Conservation (phyloP, 2,113 vertebrate genomes). For the Hippocampus zosterae region DNA sequence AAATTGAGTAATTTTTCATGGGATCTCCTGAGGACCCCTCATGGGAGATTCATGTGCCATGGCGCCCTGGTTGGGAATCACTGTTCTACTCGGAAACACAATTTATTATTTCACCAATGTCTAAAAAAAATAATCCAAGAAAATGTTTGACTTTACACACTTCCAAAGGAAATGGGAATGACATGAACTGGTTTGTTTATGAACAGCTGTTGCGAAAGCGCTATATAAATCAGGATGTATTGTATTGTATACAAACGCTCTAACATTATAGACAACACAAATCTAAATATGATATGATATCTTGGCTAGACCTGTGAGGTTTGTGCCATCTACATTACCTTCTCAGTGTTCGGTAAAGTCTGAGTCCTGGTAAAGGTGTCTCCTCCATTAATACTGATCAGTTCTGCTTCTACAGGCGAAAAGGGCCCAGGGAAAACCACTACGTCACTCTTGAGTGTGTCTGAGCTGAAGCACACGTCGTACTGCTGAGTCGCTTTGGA, state of each 20-base stretch:
- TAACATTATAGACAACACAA: background rate
- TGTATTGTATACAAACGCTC: background rate
- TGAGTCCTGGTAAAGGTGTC: constrained; percentile 62
- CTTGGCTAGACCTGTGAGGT: background rate
- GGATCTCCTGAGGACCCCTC: background rate
- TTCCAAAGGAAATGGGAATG: background rate
- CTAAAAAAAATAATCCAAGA: background rate
- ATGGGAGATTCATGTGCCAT: too few relatives aligned
- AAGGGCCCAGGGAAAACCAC: constrained; percentile 52
- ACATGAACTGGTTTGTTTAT: background rate
- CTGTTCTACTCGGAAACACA: background rate
- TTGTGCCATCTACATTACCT: constrained; percentile 40
- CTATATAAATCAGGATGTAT: too few relatives aligned
- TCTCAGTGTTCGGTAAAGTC: constrained; percentile 53
- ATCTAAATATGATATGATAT: background rate
- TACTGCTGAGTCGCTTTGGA: constrained; percentile 66
- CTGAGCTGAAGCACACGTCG: constrained; percentile 68
- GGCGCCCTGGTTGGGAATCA: background rate
- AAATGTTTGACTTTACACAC: background rate
- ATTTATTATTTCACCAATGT: background rate
- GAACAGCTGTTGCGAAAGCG: too few relatives aligned
- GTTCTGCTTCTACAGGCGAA: constrained; percentile 53
- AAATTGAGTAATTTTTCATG: background rate
- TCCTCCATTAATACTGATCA: constrained; percentile 61
- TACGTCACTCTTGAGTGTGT: constrained; percentile 65